Conservation (phyloP, 2,888 invertebrate species). For the Drosophila trichaetosa region DNA sequence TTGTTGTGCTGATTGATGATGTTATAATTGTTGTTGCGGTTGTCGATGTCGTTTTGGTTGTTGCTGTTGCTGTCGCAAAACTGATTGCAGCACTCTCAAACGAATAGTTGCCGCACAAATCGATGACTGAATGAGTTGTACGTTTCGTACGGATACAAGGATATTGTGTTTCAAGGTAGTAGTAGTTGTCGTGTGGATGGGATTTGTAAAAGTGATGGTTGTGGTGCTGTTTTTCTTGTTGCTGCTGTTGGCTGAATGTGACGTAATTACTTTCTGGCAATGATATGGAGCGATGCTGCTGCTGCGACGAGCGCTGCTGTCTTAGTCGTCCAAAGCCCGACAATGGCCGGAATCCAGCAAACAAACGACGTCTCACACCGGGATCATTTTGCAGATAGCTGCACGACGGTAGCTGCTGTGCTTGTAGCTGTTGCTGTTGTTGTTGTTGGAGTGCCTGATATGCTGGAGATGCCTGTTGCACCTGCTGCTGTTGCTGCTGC, state of each 20-base stretch:
- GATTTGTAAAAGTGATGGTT: constrained; percentile 40
- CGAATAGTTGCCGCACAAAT: constrained; percentile 60
- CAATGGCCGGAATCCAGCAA: constrained; percentile 92
- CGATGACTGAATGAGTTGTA: constrained; percentile 54
- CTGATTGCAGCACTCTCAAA: constrained; percentile 49
- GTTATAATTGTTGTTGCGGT: constrained; percentile 29
- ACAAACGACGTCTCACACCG: constrained; percentile 90
- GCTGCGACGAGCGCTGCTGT: constrained; percentile 90
- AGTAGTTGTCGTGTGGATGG: constrained; percentile 39
- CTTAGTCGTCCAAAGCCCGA: constrained; percentile 88
- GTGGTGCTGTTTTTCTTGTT: constrained; percentile 35
- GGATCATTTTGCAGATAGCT: constrained; percentile 84
- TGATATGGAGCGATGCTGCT: constrained; percentile 93
- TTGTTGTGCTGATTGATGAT: constrained; percentile 38
- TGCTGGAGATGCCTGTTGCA: constrained; percentile 42
- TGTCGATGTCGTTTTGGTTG: constrained; percentile 45
- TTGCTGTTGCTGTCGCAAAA: constrained; percentile 29
- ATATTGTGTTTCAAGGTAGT: constrained; percentile 21
- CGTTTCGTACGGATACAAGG: constrained; percentile 39
- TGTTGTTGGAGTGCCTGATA: constrained; percentile 54
- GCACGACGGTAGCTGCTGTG: constrained; percentile 34
- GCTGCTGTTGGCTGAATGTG: constrained; percentile 62
- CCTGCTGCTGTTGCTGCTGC: constrained; percentile 47
- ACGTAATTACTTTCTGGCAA: constrained; percentile 91
- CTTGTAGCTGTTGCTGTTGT: constrained; percentile 37